Percentiles rank a stretch among this genome's conserved stretches.
phyloP scores from a whole-genome alignment of 2,113 vertebrate genomes.

The Corapipo altera region DNA sequence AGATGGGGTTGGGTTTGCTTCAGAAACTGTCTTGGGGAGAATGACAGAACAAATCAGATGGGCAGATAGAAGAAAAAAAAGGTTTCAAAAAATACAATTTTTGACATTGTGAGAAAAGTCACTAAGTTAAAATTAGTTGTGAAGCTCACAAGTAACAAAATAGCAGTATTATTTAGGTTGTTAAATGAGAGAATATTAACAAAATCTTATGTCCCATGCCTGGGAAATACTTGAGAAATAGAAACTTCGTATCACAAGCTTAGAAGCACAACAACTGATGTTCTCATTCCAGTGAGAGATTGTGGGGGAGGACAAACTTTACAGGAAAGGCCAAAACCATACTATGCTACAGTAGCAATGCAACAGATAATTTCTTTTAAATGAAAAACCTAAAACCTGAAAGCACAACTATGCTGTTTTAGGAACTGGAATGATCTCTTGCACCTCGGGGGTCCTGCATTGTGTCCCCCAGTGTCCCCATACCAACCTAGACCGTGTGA shows the following conservation, averaged over 20 bases:
- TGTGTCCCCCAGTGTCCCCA: background rate
- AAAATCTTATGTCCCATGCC: background rate
- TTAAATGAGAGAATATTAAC: background rate
- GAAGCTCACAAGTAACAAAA: background rate
- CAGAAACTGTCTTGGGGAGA: background rate
- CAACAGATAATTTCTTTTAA: background rate
- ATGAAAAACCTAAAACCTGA: background rate
- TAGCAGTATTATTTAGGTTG: background rate
- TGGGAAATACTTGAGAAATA: background rate
- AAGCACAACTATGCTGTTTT: background rate
- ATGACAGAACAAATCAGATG: background rate
- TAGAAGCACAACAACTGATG: background rate
- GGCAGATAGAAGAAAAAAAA: background rate
- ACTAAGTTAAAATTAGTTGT: background rate
- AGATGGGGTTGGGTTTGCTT: background rate
- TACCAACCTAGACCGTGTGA: accelerated
- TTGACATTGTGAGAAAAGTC: background rate
- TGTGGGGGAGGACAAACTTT: background rate
- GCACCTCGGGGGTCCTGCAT: background rate
- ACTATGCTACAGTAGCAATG: background rate
- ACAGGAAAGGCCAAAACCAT: background rate
- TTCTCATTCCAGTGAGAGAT: background rate
- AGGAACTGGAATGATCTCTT: background rate
- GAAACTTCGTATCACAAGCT: background rate
- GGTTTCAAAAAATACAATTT: background rate